phyloP scores from a whole-genome alignment of 1,140 invertebrate genomes.

The Nasonia vitripennis region DNA sequence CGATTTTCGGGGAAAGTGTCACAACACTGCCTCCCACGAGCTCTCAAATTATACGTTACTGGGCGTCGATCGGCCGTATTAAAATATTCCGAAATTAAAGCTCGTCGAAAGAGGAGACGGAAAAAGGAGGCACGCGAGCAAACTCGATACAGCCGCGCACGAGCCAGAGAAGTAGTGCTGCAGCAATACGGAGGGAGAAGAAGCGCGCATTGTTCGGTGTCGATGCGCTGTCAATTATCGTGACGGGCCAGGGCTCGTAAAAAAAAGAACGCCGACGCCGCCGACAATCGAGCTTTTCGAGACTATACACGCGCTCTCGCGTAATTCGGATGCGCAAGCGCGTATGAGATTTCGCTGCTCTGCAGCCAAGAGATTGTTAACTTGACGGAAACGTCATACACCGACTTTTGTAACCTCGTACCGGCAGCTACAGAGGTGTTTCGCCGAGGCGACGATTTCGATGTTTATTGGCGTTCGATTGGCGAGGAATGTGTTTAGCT shows the following conservation, averaged over 20 bases:
- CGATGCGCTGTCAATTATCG: conserved; percentile 51
- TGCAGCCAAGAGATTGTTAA: conserved; percentile 6
- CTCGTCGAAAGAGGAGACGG: not conserved
- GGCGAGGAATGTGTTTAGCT: not conserved
- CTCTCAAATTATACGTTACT: not conserved
- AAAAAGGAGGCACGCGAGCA: not conserved
- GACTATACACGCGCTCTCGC: conserved; percentile 4
- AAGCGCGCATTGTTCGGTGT: conserved; percentile 17
- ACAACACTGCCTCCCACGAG: no score
- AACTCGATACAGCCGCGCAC: conserved; percentile 16
- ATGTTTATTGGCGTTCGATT: not conserved
- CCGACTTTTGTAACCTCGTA: conserved; percentile 19
- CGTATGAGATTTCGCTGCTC: not conserved
- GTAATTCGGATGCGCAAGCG: conserved; percentile 25
- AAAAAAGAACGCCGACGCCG: conserved; percentile 33
- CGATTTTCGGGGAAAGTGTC: not conserved
- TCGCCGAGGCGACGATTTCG: not conserved
- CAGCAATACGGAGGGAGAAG: not conserved
- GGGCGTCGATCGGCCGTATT: no score
- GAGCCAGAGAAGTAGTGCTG: not conserved
- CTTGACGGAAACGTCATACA: conserved; percentile 13
- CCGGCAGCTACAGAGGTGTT: not conserved
- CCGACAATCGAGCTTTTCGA: conserved; percentile 50
- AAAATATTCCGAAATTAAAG: not conserved
- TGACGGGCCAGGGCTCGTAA: conserved; percentile 29